Percentiles rank a stretch among this genome's conserved stretches.
Conservation (phyloP, 2,888 invertebrate genomes). For the Napeogenes sylphis region DNA sequence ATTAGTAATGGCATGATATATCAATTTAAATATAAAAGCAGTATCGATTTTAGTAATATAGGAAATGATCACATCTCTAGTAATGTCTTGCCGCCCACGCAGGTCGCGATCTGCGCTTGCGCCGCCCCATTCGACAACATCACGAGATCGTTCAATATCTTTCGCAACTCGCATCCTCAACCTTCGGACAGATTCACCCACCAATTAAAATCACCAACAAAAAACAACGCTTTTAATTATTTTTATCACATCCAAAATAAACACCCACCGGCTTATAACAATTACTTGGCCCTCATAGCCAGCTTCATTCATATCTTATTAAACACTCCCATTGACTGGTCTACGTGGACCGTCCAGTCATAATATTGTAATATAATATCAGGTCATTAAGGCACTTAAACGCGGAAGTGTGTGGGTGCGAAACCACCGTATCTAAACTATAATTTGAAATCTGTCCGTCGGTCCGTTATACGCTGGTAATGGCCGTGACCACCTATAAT, state of each 20-base stretch:
- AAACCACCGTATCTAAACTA: slow-evolving; percentile 75
- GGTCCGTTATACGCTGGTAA: slow-evolving; percentile 62
- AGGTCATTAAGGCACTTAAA: slow-evolving; percentile 69
- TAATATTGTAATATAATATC: slow-evolving; percentile 72
- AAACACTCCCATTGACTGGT: slow-evolving; percentile 58
- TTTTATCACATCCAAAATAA: slow-evolving; percentile 33
- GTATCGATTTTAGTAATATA: slow-evolving; percentile 32
- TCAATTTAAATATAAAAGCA: slow-evolving; percentile 11
- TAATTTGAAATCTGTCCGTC: slow-evolving; percentile 70
- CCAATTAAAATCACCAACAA: slow-evolving; percentile 33
- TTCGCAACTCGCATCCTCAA: slow-evolving; percentile 62
- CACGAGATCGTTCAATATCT: slow-evolving; percentile 70
- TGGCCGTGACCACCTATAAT: slow-evolving; percentile 67
- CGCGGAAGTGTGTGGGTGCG: slow-evolving; percentile 76
- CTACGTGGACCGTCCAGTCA: slow-evolving; percentile 52
- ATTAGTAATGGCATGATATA: background rate
- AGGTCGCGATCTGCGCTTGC: slow-evolving; percentile 64
- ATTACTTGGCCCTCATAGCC: slow-evolving; percentile 52
- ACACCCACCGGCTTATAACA: slow-evolving; percentile 44
- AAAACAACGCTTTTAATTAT: slow-evolving; percentile 38
- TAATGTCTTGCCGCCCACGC: slow-evolving; percentile 62
- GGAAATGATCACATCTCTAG: slow-evolving; percentile 41
- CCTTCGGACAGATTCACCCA: slow-evolving; percentile 47
- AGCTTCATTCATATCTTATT: slow-evolving; percentile 54
- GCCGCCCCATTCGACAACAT: slow-evolving; percentile 70